Percentiles rank a stretch among this genome's conserved stretches.
These are phyloP conservation scores for Rhagium mordax DNA, from an alignment of 2,888 invertebrate species.

Conservation along the genomic window DNA sequence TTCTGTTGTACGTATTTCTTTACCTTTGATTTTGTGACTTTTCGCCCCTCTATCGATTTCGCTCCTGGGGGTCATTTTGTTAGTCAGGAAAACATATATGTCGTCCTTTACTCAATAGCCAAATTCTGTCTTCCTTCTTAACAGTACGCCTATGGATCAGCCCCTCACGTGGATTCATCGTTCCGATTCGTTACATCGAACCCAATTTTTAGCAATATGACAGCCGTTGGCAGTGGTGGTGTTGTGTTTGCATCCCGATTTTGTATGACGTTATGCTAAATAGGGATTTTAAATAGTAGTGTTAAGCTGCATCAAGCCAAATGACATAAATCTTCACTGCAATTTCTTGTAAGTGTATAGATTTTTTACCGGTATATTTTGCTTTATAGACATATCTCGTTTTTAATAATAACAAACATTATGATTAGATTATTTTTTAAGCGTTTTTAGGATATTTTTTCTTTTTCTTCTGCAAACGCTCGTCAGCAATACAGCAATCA, in stretches of 20 bases:
- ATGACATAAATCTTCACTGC: neutral
- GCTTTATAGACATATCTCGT: too few species aligned
- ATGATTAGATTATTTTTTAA: too few species aligned
- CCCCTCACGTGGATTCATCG: conserved; percentile 27
- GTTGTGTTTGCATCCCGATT: conserved; percentile 13
- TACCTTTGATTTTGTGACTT: too few species aligned
- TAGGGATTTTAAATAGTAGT: neutral
- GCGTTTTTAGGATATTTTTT: too few species aligned
- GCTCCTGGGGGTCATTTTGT: too few species aligned
- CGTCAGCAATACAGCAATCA: too few species aligned
- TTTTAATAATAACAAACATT: too few species aligned
- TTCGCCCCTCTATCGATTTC: too few species aligned
- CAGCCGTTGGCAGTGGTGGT: conserved; percentile 12
- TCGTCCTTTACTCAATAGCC: too few species aligned
- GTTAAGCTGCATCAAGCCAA: neutral
- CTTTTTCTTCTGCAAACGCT: too few species aligned
- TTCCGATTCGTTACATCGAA: conserved; percentile 24
- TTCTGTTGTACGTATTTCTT: too few species aligned
- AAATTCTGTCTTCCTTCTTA: neutral
- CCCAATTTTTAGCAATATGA: conserved; percentile 36
- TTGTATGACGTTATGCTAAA: conserved; percentile 2
- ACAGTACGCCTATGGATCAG: conserved; percentile 20
- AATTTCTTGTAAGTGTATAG: neutral
- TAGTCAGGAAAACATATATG: too few species aligned
- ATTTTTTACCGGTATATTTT: neutral